Conservation (phyloP, 2,797 vertebrate species). For the Sebastolobus altivelis region DNA sequence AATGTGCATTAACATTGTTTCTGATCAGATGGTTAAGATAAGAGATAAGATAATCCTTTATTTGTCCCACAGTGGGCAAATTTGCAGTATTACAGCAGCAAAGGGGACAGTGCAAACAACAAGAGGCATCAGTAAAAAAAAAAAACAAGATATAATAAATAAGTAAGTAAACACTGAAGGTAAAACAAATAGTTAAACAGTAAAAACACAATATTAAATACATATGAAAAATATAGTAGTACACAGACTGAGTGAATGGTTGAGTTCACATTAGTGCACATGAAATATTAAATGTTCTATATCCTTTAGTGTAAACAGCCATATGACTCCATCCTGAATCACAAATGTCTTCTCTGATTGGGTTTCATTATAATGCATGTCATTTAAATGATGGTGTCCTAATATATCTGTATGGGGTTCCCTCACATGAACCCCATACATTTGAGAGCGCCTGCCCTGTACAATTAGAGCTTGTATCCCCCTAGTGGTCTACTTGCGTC, state of each 20-base stretch:
- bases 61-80: accelerated
- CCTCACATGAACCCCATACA: background rate
- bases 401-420: background rate
- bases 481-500: slow-evolving; percentile 61
- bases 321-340: background rate
- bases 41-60: too few species aligned
- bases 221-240: too few species aligned
- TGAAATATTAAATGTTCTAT: background rate
- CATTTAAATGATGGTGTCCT: background rate
- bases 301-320: background rate
- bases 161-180: too few species aligned
- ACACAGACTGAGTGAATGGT: too few species aligned
- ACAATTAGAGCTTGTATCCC: slow-evolving; percentile 69
- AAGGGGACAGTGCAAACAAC: too few species aligned
- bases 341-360: background rate
- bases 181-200: too few species aligned
- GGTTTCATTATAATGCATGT: background rate
- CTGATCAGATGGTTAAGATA: background rate
- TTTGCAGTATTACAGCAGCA: too few species aligned
- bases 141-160: too few species aligned
- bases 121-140: too few species aligned
- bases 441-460: background rate
- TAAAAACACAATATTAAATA: too few species aligned
- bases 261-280: too few species aligned
- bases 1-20: background rate